phyloP scores from a whole-genome alignment of 2,797 vertebrate genomes.

The Sarcoramphus papa region DNA sequence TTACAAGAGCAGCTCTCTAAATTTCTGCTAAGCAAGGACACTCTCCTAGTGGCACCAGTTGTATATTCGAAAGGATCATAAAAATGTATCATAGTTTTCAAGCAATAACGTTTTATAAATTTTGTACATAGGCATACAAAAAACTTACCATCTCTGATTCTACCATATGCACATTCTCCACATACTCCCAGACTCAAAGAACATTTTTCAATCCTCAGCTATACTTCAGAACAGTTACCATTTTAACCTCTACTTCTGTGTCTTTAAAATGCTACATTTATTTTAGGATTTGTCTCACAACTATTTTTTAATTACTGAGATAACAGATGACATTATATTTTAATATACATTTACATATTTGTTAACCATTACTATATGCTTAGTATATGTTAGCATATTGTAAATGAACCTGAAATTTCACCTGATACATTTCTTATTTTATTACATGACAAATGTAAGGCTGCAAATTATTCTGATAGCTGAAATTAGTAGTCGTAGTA shows the following conservation, averaged over 20 bases:
- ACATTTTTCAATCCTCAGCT: background rate
- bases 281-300: constrained; percentile 10
- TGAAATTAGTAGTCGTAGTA: constrained; percentile 29
- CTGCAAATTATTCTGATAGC: background rate
- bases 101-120: background rate
- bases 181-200: background rate
- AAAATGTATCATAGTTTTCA: background rate
- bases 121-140: background rate
- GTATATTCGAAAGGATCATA: background rate
- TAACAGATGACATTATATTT: background rate
- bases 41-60: background rate
- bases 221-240: background rate
- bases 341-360: background rate
- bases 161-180: background rate
- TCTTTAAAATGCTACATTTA: background rate
- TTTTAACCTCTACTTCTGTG: background rate
- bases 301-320: constrained; percentile 8
- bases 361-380: background rate
- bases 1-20: background rate
- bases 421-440: background rate
- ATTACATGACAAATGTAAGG: background rate
- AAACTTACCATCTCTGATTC: background rate
- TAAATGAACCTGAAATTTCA: constrained; percentile 14
- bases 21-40: background rate
- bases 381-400: background rate